These are phyloP conservation scores for Epistrophe eligans DNA, from an alignment of 2,888 invertebrate genomes.

Conservation along the genomic window DNA sequence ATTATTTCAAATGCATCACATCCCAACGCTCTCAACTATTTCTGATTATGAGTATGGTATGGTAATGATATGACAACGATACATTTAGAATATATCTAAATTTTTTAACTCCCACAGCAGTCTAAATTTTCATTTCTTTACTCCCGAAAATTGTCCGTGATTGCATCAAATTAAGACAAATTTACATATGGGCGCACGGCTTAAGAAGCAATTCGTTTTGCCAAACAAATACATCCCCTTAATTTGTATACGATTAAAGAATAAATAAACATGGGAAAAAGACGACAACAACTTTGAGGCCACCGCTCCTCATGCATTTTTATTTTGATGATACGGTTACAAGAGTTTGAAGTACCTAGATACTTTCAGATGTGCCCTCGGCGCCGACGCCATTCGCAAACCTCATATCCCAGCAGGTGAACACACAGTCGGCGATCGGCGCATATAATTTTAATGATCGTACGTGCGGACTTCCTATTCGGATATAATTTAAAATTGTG, in stretches of 20 bases:
- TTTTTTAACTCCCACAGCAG: no score
- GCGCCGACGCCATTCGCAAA: constrained; percentile 64
- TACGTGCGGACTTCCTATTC: constrained; percentile 60
- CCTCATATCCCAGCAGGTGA: constrained; percentile 66
- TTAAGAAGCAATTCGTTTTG: background rate
- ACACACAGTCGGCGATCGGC: constrained; percentile 31
- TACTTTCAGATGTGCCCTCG: constrained; percentile 60
- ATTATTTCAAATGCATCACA: no score
- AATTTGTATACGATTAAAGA: background rate
- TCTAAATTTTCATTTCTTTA: no score
- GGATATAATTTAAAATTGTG: constrained; percentile 8
- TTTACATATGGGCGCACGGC: no score
- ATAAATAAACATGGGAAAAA: constrained; percentile 57
- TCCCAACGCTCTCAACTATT: no score
- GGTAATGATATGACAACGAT: no score
- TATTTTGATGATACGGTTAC: constrained; percentile 55
- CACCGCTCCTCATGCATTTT: constrained; percentile 66
- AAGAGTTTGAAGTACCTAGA: constrained; percentile 46
- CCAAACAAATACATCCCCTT: constrained; percentile 9
- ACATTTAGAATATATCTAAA: no score
- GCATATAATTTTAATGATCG: constrained; percentile 31
- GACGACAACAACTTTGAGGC: constrained; percentile 65
- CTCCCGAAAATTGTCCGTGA: no score
- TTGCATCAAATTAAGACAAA: no score
- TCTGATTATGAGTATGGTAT: no score